phyloP scores from a whole-genome alignment of 2,797 vertebrate species.

The Sternarchorhynchus goeldii region DNA sequence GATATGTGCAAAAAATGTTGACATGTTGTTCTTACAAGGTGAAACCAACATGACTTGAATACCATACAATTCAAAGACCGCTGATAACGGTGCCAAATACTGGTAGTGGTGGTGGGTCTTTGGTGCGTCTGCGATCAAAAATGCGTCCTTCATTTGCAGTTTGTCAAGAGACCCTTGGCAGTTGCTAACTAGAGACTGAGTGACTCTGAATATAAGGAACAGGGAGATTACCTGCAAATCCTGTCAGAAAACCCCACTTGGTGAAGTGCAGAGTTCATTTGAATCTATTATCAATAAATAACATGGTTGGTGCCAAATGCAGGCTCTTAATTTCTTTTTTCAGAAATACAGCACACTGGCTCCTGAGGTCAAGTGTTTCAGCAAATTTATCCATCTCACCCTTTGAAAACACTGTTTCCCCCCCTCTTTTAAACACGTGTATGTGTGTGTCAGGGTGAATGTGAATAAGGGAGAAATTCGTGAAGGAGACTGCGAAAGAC shows the following conservation, averaged over 20 bases:
- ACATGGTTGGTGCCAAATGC: too few species aligned
- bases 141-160: slow-evolving; percentile 61
- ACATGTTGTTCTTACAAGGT: too few species aligned
- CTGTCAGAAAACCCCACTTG: slow-evolving; percentile 29
- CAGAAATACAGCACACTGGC: background rate
- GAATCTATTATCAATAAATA: slow-evolving; percentile 1
- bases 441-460: background rate
- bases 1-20: too few species aligned
- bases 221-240: slow-evolving; percentile 70
- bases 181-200: slow-evolving; percentile 61
- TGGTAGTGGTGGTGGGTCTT: background rate
- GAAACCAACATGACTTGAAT: background rate
- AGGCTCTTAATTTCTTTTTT: too few species aligned
- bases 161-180: slow-evolving; percentile 54
- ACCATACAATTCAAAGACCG: background rate
- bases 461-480: background rate
- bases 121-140: background rate
- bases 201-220: slow-evolving; percentile 61
- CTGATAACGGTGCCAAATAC: background rate
- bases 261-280: background rate
- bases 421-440: too few species aligned
- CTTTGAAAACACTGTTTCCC: too few species aligned
- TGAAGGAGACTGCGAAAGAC: background rate
- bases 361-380: background rate
- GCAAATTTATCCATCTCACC: background rate